Base-by-base conservation (phyloP, 2,113 vertebrate species). In the Equus quagga region DNA sequence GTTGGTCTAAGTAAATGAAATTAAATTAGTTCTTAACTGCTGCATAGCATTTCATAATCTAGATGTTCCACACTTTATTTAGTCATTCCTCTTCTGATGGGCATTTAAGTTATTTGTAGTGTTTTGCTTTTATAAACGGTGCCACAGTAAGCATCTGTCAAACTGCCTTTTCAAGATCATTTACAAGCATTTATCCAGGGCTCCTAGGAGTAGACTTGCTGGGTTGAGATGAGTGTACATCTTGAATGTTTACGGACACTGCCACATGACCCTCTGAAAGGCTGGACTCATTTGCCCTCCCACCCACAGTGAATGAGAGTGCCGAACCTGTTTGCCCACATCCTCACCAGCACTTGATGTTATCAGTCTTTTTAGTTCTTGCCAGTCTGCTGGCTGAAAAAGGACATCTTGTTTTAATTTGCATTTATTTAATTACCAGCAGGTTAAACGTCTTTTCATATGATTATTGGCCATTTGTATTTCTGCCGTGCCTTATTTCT, bases 331-430 rank as follows among this genome's bases (percentile, higher is more conserved):
- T 69, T 76, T 79, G 17, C 33, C 49, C 17, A 18, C 46, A 56
- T 79, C 69, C 41, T 92, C 8, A 6, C 33, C 75, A 96, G 54
- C 36, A 80, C 51, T 54, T 72, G 73, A 41, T 73, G 10, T 44
- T 67, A 81, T 60, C 58, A 49, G 2, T 65, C 26, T 92, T 88
- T 56, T 80, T 88, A 36, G 51, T 79, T 79, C 89, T 87, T 82
- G 46, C 79, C 62, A 46, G n/a, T 76, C 31, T 51, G 5, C 49
- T 67, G 58, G 41, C 76, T 87, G 46, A 41, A n/a, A 70, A 64
- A 82, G 44, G 28, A 31, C 62, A 41, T 92, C 67, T 87, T 78
- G n/a, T 60, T 95, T 96, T 73, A 87, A 80, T 96, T 76, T 73
- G 26, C 41, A 28, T 89, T 91, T 89, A 58, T 72, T 67, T 95